Evolutionary conservation across 2,113 vertebrate species (phyloP).

Genomic region (Jaculus jaculus): DNA sequence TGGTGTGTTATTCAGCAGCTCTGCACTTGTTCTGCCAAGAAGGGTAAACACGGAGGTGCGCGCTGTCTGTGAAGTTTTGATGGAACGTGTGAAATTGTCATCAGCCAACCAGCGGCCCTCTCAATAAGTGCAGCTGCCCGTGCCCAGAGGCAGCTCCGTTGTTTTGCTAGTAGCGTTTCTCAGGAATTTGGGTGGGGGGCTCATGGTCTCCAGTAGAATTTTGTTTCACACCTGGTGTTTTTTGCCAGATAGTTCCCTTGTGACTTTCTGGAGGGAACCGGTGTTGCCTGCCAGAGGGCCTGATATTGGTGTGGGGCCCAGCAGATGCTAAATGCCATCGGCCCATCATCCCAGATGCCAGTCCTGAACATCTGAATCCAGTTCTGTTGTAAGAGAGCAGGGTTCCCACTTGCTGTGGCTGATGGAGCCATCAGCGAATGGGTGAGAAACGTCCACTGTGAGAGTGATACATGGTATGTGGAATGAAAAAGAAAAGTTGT

Average conservation of each 20-base stretch:
- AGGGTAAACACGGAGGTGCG: neutral
- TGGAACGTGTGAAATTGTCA: neutral
- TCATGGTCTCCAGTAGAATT: neutral
- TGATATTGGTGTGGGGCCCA: neutral
- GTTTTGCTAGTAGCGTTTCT: neutral
- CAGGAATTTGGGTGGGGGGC: neutral
- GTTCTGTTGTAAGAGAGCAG: neutral
- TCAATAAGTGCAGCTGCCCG: neutral
- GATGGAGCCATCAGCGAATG: neutral
- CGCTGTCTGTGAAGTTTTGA: neutral
- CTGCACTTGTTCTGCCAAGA: slow-evolving; percentile 49
- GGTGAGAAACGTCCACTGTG: neutral
- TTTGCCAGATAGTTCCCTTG: neutral
- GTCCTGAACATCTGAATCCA: neutral
- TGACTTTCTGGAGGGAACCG: neutral
- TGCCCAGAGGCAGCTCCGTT: neutral
- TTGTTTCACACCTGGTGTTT: neutral
- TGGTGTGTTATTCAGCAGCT: neutral
- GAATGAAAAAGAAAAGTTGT: too few relatives aligned
- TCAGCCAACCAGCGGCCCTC: neutral
- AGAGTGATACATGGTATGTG: neutral
- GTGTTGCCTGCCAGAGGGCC: slow-evolving; percentile 34
- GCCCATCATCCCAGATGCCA: neutral
- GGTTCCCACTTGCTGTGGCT: neutral
- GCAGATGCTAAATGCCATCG: neutral